phyloP scores from a whole-genome alignment of 92 coral and sea anemone genomes.

The Micromussa lordhowensis region DNA sequence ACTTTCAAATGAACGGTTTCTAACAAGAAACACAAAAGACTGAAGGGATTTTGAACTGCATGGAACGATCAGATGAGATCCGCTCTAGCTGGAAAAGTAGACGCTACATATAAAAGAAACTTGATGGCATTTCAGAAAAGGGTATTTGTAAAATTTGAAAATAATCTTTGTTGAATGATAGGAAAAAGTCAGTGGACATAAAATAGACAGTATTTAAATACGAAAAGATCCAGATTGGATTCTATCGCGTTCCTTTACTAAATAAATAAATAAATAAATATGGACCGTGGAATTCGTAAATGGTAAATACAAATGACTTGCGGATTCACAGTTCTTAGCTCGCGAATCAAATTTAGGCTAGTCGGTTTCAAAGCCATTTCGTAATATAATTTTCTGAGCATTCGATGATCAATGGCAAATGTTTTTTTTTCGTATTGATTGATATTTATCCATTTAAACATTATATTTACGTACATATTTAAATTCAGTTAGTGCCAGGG shows the following conservation, averaged over 20 bases:
- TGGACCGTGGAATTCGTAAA: not conserved
- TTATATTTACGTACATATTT: constrained; percentile 35
- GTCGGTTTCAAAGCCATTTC: not conserved
- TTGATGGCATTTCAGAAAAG: not conserved
- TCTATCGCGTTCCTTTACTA: not conserved
- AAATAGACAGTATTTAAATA: not conserved
- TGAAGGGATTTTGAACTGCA: not conserved
- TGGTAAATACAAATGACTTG: not conserved
- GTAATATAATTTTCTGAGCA: not conserved
- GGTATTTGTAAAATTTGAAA: not conserved
- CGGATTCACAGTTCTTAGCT: not conserved
- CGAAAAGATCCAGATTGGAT: constrained; percentile 18
- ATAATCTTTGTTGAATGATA: not conserved
- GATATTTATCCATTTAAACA: constrained; percentile 31
- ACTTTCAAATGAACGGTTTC: not conserved
- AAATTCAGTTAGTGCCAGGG: not conserved
- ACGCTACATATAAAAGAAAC: not conserved
- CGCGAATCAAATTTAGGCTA: not conserved
- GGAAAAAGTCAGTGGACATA: not conserved
- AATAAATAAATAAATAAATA: not conserved
- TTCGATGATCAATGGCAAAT: not conserved
- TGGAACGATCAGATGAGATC: not conserved
- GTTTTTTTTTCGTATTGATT: not conserved
- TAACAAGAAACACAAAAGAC: not conserved
- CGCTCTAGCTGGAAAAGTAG: not conserved